These are phyloP conservation scores for Cylloceria caligata DNA, from an alignment of 2,888 invertebrate genomes.

Conservation along the genomic window DNA sequence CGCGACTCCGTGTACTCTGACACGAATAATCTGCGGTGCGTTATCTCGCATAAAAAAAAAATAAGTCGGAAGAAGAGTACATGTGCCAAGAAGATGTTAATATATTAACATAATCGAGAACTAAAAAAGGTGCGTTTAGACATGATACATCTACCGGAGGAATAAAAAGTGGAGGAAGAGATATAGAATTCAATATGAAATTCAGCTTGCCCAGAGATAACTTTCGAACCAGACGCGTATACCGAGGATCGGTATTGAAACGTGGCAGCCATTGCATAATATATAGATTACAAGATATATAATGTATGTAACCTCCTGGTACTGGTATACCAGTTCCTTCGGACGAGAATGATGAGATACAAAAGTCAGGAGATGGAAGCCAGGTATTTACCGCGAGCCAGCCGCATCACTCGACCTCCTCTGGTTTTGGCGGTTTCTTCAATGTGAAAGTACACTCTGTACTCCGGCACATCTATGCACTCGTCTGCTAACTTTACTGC, in stretches of 20 bases:
- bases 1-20: background rate
- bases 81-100: background rate
- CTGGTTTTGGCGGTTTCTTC: conserved; percentile 43
- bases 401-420: conserved; percentile 36
- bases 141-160: background rate
- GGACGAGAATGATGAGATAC: conserved; percentile 25
- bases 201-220: background rate
- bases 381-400: conserved; percentile 58
- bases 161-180: conserved; percentile 2
- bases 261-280: background rate
- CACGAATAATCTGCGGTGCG: background rate
- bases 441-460: conserved; percentile 14
- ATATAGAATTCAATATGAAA: conserved; percentile 11
- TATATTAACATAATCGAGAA: conserved; percentile 28
- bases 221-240: conserved; percentile 25
- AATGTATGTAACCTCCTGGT: background rate
- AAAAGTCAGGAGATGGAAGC: conserved; percentile 52
- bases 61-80: background rate
- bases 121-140: background rate
- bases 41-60: conserved; percentile 16
- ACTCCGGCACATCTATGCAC: background rate
- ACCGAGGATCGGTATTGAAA: conserved; percentile 12
- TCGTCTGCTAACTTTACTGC: background rate
- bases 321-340: conserved; percentile 6
- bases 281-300: conserved; percentile 11